phyloP scores from a whole-genome alignment of 2,113 vertebrate species.

The Carassius carassius region DNA sequence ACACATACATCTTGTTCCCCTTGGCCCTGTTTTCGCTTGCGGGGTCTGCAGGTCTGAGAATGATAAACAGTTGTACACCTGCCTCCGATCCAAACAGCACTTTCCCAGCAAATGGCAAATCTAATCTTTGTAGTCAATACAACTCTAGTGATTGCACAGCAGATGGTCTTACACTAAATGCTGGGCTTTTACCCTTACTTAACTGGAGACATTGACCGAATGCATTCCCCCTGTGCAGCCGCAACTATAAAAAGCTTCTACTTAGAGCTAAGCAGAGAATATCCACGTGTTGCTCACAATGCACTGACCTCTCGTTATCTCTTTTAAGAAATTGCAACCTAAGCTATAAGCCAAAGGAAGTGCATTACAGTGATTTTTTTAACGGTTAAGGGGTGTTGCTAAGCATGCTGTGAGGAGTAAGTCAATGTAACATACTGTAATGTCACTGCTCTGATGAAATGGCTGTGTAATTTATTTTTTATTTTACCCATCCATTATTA shows the following conservation, averaged over 20 bases:
- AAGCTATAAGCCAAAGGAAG: neutral
- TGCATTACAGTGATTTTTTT: neutral
- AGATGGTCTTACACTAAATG: constrained; percentile 34
- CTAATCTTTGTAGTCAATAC: constrained; percentile 45
- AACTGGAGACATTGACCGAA: constrained; percentile 29
- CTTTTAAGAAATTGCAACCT: constrained; percentile 5
- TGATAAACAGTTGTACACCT: constrained; percentile 37
- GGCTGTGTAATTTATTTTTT: neutral
- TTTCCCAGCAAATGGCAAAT: constrained; percentile 39
- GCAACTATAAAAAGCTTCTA: constrained; percentile 15
- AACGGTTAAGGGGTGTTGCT: neutral
- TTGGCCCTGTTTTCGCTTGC: neutral
- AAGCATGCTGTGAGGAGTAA: neutral
- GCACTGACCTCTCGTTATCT: constrained; percentile 7
- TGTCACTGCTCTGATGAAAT: neutral
- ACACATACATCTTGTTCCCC: neutral
- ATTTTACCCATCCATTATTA: no score
- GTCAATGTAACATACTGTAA: neutral
- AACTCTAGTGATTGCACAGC: constrained; percentile 20
- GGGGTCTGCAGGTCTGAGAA: neutral
- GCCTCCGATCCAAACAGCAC: constrained; percentile 30
- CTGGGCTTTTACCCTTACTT: constrained; percentile 15
- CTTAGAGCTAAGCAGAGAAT: constrained; percentile 1
- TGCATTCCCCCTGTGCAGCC: neutral
- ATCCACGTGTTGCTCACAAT: neutral